These are phyloP conservation scores for Zaprionus davidi DNA, from an alignment of 1,140 invertebrate genomes.

Conservation along the genomic window DNA sequence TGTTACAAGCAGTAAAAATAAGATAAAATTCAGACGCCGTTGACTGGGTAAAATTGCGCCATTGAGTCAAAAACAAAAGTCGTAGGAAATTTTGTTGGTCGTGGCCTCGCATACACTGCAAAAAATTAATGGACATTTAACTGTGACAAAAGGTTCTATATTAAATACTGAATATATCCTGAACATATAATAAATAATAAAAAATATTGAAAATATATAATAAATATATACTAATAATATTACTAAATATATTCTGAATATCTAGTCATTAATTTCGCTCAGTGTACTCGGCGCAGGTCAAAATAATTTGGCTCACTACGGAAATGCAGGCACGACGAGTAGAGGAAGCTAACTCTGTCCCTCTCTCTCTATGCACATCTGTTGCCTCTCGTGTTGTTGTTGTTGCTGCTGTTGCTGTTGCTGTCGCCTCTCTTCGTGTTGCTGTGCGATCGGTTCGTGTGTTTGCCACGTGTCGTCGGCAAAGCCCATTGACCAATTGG, in stretches of 20 bases:
- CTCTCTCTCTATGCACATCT: constrained; percentile 63
- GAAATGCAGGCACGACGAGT: constrained; percentile 46
- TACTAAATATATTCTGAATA: not conserved
- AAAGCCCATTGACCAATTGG: constrained; percentile 71
- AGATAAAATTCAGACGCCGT: constrained; percentile 67
- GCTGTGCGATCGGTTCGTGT: constrained; percentile 52
- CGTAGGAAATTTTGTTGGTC: constrained; percentile 43
- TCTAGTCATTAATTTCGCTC: constrained; percentile 8
- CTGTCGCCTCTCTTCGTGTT: constrained; percentile 47
- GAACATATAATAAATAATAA: too few species aligned
- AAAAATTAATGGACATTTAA: constrained; percentile 2
- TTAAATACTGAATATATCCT: not conserved
- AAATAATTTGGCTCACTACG: constrained; percentile 71
- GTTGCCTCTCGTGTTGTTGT: constrained; percentile 40
- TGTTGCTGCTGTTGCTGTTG: constrained; percentile 20
- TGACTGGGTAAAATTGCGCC: constrained; percentile 62
- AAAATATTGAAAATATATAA: too few species aligned
- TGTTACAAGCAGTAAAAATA: constrained; percentile 76
- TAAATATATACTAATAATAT: too few species aligned
- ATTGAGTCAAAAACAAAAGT: constrained; percentile 56
- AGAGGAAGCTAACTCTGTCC: constrained; percentile 36
- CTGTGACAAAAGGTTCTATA: not conserved
- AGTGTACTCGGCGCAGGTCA: constrained; percentile 65
- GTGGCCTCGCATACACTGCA: constrained; percentile 34
- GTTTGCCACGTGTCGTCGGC: constrained; percentile 75